Evolutionary conservation across 2,113 vertebrate genomes (phyloP).

Genomic region (Corythoichthys intestinalis): DNA sequence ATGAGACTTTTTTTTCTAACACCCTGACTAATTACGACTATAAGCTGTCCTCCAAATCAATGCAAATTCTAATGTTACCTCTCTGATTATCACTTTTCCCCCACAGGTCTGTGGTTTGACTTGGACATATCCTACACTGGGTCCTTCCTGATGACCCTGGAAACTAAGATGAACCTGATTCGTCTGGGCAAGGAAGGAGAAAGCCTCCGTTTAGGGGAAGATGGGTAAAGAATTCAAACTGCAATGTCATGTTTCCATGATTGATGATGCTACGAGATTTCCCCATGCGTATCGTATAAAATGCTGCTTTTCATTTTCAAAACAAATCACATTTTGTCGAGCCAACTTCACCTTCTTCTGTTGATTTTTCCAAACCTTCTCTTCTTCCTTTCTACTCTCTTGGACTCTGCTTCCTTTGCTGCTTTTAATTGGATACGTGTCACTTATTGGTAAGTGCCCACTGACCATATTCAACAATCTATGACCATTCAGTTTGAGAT

Average conservation of each 20-base stretch:
- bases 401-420: slow-evolving; percentile 69
- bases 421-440: slow-evolving; percentile 53
- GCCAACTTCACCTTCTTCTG: slow-evolving; percentile 18
- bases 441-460: slow-evolving; percentile 55
- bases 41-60: neutral
- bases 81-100: neutral
- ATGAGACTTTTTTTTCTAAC: too few species aligned
- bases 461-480: slow-evolving; percentile 5
- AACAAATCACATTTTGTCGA: slow-evolving; percentile 11
- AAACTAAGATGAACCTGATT: slow-evolving; percentile 99
- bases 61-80: neutral
- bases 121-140: slow-evolving; percentile 94
- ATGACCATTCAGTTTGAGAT: neutral
- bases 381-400: slow-evolving; percentile 41
- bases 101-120: slow-evolving; percentile 91
- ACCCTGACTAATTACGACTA: too few species aligned
- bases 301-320: neutral
- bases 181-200: slow-evolving; percentile 94
- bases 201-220: slow-evolving; percentile 77
- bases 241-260: neutral
- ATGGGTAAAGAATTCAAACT: slow-evolving; percentile 78
- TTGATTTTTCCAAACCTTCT: slow-evolving; percentile 37
- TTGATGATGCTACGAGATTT: neutral
- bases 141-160: slow-evolving; percentile 96
- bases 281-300: neutral